Conservation (phyloP, 2,888 invertebrate genomes). For the Papilio gigon region DNA sequence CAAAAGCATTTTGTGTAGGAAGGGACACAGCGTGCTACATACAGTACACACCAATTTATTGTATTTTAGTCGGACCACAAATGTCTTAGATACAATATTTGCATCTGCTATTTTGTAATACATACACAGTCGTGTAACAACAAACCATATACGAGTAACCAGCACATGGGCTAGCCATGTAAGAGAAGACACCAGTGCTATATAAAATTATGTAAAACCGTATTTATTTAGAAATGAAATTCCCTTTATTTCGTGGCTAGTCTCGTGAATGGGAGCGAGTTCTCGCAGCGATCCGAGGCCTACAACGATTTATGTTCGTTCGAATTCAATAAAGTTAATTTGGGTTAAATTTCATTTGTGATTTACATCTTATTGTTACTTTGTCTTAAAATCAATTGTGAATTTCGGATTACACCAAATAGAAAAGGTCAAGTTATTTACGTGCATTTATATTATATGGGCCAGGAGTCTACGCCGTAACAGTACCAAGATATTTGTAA, state of each 20-base stretch:
- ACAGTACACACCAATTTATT: background rate
- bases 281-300: background rate
- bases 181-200: too few relatives aligned
- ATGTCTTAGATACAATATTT: background rate
- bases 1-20: conserved; percentile 20
- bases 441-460: background rate
- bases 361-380: background rate
- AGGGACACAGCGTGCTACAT: background rate
- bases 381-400: background rate
- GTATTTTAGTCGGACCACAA: background rate
- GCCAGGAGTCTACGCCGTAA: too few relatives aligned
- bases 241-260: background rate
- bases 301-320: conserved; percentile 2
- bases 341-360: background rate
- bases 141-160: too few relatives aligned
- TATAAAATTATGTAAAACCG: too few relatives aligned
- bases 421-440: too few relatives aligned
- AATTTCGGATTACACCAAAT: background rate
- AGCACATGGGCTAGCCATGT: too few relatives aligned
- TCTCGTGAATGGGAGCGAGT: background rate
- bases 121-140: too few relatives aligned
- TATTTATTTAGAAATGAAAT: background rate
- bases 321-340: conserved; percentile 12
- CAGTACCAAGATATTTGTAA: too few relatives aligned
- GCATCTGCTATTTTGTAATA: background rate